A percentile compares a stretch with the other conserved stretches of the same genome.
These are phyloP conservation scores for Brachypterus glaber DNA, from an alignment of 2,888 invertebrate genomes.

Conservation along the genomic window DNA sequence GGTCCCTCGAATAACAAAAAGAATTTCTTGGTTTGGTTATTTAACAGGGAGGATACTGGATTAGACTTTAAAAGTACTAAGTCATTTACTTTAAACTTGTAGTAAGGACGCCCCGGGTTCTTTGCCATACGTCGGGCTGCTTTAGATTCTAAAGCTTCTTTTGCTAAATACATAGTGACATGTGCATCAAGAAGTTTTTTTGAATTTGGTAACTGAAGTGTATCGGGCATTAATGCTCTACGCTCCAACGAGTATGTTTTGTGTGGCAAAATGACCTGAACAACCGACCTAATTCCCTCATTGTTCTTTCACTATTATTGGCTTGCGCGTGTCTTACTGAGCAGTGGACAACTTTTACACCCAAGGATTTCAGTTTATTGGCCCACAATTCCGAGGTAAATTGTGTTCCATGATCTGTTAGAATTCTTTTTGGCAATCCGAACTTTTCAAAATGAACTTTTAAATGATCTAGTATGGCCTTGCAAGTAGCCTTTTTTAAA, in stretches of 20 bases:
- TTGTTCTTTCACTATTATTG: conserved; percentile 22
- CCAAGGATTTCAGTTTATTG: conserved; percentile 3
- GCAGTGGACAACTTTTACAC: conserved; percentile 10
- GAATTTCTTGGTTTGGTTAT: conserved; percentile 11
- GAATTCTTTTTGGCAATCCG: conserved; percentile 8
- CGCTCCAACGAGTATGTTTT: conserved; percentile 20
- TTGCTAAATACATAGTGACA: too few relatives aligned
- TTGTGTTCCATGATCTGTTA: conserved; percentile 14
- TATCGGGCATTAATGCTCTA: too few relatives aligned
- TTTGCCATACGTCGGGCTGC: too few relatives aligned
- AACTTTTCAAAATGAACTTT: conserved; percentile 8
- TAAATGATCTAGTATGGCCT: conserved; percentile 8
- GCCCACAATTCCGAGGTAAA: conserved; percentile 16
- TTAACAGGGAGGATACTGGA: conserved; percentile 6
- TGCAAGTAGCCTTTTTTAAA: conserved; percentile 10
- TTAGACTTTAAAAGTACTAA: conserved; percentile 7
- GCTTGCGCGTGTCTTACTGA: conserved; percentile 22
- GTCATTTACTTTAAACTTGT: too few relatives aligned
- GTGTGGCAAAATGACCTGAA: conserved; percentile 16
- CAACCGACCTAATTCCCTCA: conserved; percentile 21
- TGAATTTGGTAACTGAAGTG: too few relatives aligned
- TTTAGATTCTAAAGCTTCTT: too few relatives aligned
- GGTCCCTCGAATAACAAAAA: conserved; percentile 12
- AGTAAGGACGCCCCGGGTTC: too few relatives aligned
- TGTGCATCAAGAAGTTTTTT: too few relatives aligned